Evolutionary conservation across 2,888 invertebrate species (phyloP).

Genomic region (Agrochola circellaris): DNA sequence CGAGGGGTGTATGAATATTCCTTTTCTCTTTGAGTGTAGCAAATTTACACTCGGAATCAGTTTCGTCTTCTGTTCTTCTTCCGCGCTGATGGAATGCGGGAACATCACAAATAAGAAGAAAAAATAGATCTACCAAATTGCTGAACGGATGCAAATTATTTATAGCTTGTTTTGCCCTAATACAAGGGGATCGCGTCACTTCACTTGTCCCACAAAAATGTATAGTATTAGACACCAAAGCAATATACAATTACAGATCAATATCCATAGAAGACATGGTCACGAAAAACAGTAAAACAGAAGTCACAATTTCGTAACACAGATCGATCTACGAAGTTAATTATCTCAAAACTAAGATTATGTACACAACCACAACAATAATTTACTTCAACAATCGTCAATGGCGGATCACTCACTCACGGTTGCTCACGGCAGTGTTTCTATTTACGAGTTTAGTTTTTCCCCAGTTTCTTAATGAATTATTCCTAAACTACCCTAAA

Average conservation of each 20-base stretch:
- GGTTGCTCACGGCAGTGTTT: too few relatives aligned
- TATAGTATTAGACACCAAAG: conserved; percentile 73
- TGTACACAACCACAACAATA: conserved; percentile 30
- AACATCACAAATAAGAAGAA: conserved; percentile 92
- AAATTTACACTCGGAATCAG: conserved; percentile 92
- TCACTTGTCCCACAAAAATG: conserved; percentile 83
- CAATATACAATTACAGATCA: conserved; percentile 80
- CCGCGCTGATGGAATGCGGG: conserved; percentile 92
- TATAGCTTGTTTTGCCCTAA: conserved; percentile 83
- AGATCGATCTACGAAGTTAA: background rate
- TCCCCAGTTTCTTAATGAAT: background rate
- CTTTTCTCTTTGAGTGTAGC: conserved; percentile 96
- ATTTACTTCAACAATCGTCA: conserved; percentile 35
- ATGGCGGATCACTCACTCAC: conserved; percentile 31
- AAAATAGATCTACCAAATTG: conserved; percentile 82
- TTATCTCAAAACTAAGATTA: background rate
- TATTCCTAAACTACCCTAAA: too few relatives aligned
- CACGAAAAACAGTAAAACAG: conserved; percentile 66
- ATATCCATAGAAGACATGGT: conserved; percentile 89
- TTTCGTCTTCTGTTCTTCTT: conserved; percentile 91
- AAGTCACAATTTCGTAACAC: conserved; percentile 34
- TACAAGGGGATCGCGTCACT: conserved; percentile 87
- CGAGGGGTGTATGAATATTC: conserved; percentile 96
- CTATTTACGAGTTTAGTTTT: background rate
- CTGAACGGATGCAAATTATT: conserved; percentile 82